Percentiles rank a stretch among this genome's conserved stretches.
These are phyloP conservation scores for Himalopsyche tibetana DNA, from an alignment of 2,888 invertebrate genomes.

Conservation along the genomic window DNA sequence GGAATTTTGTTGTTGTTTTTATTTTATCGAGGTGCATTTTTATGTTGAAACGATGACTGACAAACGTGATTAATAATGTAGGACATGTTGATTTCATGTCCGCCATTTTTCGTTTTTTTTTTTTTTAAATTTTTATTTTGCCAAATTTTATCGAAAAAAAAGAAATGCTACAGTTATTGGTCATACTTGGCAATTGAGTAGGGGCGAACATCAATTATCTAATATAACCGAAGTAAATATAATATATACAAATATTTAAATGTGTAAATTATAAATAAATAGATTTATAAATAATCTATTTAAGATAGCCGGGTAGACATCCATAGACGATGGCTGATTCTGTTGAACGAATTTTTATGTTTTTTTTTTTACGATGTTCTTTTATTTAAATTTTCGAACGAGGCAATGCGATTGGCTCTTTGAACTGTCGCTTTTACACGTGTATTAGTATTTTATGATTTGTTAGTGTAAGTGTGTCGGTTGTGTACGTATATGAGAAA, in stretches of 20 bases:
- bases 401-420: background rate
- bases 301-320: too few relatives aligned
- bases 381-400: too few relatives aligned
- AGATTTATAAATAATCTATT: too few relatives aligned
- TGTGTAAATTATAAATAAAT: background rate
- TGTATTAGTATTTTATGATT: background rate
- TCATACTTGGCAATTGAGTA: too few relatives aligned
- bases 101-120: background rate
- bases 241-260: background rate
- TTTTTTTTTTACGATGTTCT: too few relatives aligned
- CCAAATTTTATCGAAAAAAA: too few relatives aligned
- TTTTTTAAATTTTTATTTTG: background rate
- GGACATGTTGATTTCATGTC: too few relatives aligned
- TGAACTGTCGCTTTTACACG: background rate
- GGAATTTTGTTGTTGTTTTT: background rate
- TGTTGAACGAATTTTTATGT: too few relatives aligned
- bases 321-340: too few relatives aligned
- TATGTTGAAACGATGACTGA: background rate
- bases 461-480: background rate
- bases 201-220: too few relatives aligned
- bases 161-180: too few relatives aligned
- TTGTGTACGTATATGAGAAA: slow-evolving; percentile 5
- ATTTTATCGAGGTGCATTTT: background rate
- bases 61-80: background rate
- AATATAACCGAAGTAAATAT: too few relatives aligned